Base-by-base conservation (phyloP, 2,888 invertebrate genomes). In the Carabus problematicus region DNA sequence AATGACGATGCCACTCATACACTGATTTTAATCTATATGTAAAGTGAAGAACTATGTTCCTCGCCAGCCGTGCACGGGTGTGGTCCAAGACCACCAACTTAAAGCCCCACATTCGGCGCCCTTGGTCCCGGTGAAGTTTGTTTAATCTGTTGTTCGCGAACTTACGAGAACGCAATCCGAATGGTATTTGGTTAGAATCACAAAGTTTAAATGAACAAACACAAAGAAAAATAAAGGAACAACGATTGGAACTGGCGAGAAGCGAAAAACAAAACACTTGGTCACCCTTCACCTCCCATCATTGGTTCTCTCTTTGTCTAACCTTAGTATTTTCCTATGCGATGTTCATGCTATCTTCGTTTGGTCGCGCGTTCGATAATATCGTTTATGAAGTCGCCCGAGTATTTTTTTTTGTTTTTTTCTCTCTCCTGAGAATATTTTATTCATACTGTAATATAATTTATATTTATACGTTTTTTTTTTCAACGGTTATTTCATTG, bases 151-250 rank as follows among this genome's bases (percentile, higher is more conserved):
- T 52, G 52, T 52, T 52, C 18, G n/a, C 19, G 6, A 52, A 52
- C 52, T 52, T 18, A 11, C 52, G 52, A 52, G 4, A 11, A 19
- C 52, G 52, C 52, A 52, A 52, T 52, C 52, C 52, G 52, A 56
- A 67, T 55, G 60, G 59, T 67, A 67, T 67, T 67, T 67, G 67
- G 67, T 67, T 67, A 67, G 67, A 67, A 67, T 67, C 67, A 67
- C 67, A 67, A 67, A 67, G 67, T 67, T 67, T 59, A 67, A 67
- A 67, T 67, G 67, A 67, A 67, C 67, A 67, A 67, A 67, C 60
- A 67, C 49, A 59, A 67, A 54, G 60, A 67, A 67, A 66, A 8
- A 67, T 60, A 42, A 67, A 67, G 60, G 54, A 56, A 56, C 56
- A 52, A 52, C 52, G 9, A 16, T 16, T 14, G 19, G 16, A 18